Conservation (phyloP, 1,140 invertebrate species). For the Lepidurus apus region DNA sequence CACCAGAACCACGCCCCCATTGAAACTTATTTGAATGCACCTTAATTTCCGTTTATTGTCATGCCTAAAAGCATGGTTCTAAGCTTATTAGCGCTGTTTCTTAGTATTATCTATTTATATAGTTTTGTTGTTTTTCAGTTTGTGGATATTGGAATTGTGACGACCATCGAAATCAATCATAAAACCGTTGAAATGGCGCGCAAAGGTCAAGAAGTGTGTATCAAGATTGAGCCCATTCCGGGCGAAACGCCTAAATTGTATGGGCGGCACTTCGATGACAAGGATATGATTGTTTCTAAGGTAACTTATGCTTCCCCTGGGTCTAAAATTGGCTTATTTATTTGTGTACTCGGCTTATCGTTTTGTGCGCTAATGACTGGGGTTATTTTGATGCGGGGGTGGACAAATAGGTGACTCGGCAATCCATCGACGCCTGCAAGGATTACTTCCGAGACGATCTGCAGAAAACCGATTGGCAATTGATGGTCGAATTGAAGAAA, state of each 20-base stretch:
- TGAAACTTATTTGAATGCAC: conserved; percentile 32
- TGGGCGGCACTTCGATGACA: conserved; percentile 95
- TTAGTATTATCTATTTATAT: neutral
- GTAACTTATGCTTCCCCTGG: conserved; percentile 51
- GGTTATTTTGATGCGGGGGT: neutral
- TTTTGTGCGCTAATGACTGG: conserved; percentile 26
- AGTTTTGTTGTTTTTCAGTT: conserved; percentile 59
- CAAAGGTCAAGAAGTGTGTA: conserved; percentile 96
- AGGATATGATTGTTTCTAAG: conserved; percentile 91
- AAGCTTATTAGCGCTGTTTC: neutral
- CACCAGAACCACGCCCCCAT: neutral
- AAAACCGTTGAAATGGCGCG: conserved; percentile 77
- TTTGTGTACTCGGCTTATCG: conserved; percentile 28
- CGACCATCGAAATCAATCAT: conserved; percentile 84
- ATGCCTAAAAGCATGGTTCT: too few relatives aligned
- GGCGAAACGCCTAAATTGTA: conserved; percentile 97
- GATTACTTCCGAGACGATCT: conserved; percentile 98
- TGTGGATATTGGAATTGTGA: conserved; percentile 88
- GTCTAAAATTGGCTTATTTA: neutral
- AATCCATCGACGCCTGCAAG: conserved; percentile 98
- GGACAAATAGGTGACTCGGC: conserved; percentile 52
- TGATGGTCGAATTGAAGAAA: conserved; percentile 98
- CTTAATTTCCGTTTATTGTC: neutral
- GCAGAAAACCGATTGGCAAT: conserved; percentile 90
- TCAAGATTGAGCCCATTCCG: conserved; percentile 94